Base-by-base conservation (phyloP, 2,797 vertebrate genomes). In the Pseudochromis fuscus region DNA sequence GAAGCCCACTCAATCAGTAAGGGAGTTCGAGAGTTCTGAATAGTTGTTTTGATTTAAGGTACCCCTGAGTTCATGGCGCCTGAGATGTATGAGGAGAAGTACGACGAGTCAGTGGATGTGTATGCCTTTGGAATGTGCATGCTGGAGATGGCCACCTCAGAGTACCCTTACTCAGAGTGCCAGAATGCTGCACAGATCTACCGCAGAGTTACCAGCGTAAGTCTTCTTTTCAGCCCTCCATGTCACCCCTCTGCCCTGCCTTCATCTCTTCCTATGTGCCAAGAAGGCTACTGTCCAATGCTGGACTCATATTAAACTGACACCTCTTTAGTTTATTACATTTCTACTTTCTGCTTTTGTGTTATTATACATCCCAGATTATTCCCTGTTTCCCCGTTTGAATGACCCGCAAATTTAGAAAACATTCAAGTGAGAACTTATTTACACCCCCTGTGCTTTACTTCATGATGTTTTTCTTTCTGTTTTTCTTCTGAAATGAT, bases 71-170 rank as follows among this genome's bases (percentile, higher is more conserved):
- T 99, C 96, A 99, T 99, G 98, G 98, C 97, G 89, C 97, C 97
- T 90, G 97, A 99, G 96, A 99, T 99, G 98, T 99, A 99, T 96
- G 98, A 99, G 91, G 98, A 99, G 96, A 98, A 99, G 95, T 99
- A 99, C 90, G 98, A 99, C 95, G 98, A 99, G 91, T 98, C 97
- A 89, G 98, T 99, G 95, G 97, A 99, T 93, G 97, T 99, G 66
- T 99, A 99, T 96, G 97, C 98, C 95, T 99, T 99, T 97, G 98
- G 97, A 92, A 99, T 99, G 98, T 99, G 97, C 95, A 99, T 99
- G 98, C 95, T 99, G 94, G 98, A 99, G 96, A 99, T 99, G 98
- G 98, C 98, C 93, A 99, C 98, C 51, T 99, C 98, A 87, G 98
- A 99, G 90, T 99, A 99, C 92, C 98, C 98, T 80, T 99, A 99